Evolutionary conservation across 1,140 invertebrate genomes (phyloP).

Genomic region (Scaptomyza hsui): DNA sequence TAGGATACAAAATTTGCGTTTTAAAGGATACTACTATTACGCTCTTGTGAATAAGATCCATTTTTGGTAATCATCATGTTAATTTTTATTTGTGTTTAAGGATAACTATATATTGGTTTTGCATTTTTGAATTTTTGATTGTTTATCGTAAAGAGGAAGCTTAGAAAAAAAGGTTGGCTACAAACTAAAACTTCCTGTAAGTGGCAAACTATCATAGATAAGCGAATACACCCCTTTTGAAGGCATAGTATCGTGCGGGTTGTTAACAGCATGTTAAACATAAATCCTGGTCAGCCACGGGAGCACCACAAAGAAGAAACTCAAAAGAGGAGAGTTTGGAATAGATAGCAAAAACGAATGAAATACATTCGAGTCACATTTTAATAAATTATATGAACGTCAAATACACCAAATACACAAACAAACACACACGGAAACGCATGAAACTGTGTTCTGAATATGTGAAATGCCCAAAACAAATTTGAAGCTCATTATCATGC

Average conservation of each 20-base stretch:
- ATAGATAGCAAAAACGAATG: constrained; percentile 30
- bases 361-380: constrained; percentile 53
- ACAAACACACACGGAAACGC: constrained; percentile 6
- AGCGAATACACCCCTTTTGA: background rate
- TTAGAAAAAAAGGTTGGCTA: too few species aligned
- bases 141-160: too few species aligned
- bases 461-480: constrained; percentile 47
- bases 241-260: background rate
- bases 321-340: constrained; percentile 24
- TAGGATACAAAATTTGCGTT: too few species aligned
- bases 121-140: too few species aligned
- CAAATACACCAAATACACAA: constrained; percentile 12
- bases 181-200: too few species aligned
- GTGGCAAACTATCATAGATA: background rate
- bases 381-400: constrained; percentile 42
- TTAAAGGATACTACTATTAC: too few species aligned
- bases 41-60: too few species aligned
- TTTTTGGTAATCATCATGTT: too few species aligned
- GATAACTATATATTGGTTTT: too few species aligned
- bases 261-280: constrained; percentile 15
- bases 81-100: too few species aligned
- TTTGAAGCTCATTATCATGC: constrained; percentile 68
- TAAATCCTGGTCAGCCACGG: constrained; percentile 24
- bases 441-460: constrained; percentile 9
- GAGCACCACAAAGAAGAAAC: constrained; percentile 32